Base-by-base conservation (phyloP, 2,888 invertebrate species). In the Deilephila porcellus region DNA sequence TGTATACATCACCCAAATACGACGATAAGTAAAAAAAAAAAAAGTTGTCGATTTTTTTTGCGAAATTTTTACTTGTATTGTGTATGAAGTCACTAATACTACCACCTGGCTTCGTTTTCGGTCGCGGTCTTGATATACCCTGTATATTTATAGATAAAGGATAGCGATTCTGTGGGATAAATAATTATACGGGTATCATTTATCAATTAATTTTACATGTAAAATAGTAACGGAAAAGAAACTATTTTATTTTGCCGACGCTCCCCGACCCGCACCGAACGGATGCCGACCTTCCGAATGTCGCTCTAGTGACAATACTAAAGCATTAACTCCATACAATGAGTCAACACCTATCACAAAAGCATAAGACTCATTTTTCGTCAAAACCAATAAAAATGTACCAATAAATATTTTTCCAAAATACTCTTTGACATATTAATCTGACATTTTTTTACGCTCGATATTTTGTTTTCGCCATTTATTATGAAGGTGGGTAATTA, bases 271-370 rank as follows among this genome's bases (percentile, higher is more conserved):
- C 79, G 80, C 81, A 81, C 76, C 45, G 34, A 56, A 34, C 56
- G 59, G 71, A 60, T 71, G 72, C 72, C 78, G 85, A 85, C 87
- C 75, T 86, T 83, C 82, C 77, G 86, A 87, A 88, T 87, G 88
- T 85, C 86, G 76, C 78, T 72, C 81, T 56, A 72, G 63, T 72
- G 63, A 72, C 53, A 63, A 72, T 63, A 56, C 53, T n/a, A 25
- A 29, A 5, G 52, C 29, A 17, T 52, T 72, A 34, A 56, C 56
- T 56, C n/a, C 17, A 17, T 62, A 45, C 52, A 20, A 7, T 37
- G 11, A 52, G 5, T 63, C 52, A 45, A 56, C 32, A 7, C 14
- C 64, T 37, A 32, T 53, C 14, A 34, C 19, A 32, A 20, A 11
- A 1, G 1, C 11, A 67, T 25, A 67, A 52, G 11, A 17, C 8